A percentile compares a stretch with the other conserved stretches of the same genome.
Evolutionary conservation across 2,113 vertebrate species (phyloP).

Genomic region (Geococcyx californianus): DNA sequence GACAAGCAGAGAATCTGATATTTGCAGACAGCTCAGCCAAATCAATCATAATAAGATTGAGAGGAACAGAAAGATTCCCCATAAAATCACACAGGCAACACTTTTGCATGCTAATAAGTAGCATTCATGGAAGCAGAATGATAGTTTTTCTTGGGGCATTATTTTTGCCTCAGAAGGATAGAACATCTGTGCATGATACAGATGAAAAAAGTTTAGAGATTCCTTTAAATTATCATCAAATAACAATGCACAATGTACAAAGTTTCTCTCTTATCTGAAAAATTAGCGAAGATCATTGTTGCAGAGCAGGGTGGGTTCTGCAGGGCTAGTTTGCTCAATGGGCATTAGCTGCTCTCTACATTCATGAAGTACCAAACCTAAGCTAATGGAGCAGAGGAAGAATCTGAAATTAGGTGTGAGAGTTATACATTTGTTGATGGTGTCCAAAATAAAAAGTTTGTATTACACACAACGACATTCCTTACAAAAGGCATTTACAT

Average conservation of each 20-base stretch:
- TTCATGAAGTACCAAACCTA: not conserved
- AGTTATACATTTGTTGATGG: not conserved
- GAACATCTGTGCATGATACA: not conserved
- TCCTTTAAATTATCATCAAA: not conserved
- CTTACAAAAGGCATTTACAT: not conserved
- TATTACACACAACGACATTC: accelerated
- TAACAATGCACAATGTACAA: not conserved
- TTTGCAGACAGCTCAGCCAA: slow-evolving; percentile 21
- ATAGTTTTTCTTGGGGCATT: not conserved
- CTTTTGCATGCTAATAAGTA: not conserved
- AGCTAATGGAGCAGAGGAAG: not conserved
- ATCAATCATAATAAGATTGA: slow-evolving; percentile 11
- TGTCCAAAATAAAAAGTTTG: not conserved
- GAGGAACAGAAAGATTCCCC: not conserved
- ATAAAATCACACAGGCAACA: not conserved
- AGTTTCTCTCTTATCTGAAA: not conserved
- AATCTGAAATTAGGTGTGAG: too few species aligned
- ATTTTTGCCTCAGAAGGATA: not conserved
- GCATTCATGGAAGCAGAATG: not conserved
- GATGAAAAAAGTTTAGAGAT: not conserved
- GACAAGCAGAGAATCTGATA: not conserved
- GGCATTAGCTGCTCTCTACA: not conserved
- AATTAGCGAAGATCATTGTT: not conserved
- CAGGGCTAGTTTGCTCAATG: not conserved
- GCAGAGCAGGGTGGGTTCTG: not conserved